Conservation (phyloP, 2,113 vertebrate species). For the Ctenodactylus gundi region DNA sequence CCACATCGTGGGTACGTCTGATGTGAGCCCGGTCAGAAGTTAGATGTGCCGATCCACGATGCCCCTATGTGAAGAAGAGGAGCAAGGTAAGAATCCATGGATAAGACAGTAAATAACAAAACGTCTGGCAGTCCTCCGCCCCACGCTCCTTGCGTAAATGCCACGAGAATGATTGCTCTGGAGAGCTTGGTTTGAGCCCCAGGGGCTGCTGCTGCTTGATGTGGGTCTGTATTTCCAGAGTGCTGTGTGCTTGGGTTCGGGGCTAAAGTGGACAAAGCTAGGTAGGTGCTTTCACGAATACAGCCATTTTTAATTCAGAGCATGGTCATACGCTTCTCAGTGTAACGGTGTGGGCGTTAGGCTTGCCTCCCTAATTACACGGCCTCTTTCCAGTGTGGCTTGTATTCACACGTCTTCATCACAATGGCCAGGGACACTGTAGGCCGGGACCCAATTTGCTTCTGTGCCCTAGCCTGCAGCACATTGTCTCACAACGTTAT, state of each 20-base stretch:
- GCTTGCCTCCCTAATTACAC: not conserved
- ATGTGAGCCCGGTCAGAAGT: not conserved
- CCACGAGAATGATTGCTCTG: not conserved
- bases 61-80: not conserved
- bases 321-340: not conserved
- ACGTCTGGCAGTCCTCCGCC: not conserved
- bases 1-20: not conserved
- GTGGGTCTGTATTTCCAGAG: not conserved
- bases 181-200: not conserved
- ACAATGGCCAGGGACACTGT: not conserved
- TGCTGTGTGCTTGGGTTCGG: not conserved
- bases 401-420: rapidly evolving
- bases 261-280: not conserved
- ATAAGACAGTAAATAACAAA: not conserved
- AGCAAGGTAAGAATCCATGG: not conserved
- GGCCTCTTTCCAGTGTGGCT: not conserved
- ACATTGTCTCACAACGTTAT: not conserved
- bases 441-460: not conserved
- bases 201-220: not conserved
- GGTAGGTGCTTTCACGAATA: not conserved
- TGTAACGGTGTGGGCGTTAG: not conserved
- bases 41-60: not conserved
- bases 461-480: not conserved
- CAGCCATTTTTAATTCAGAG: not conserved
- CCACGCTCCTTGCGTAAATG: not conserved